Conservation (phyloP, 64 coral and sea anemone genomes). For the Catalaphyllia jardinei region DNA sequence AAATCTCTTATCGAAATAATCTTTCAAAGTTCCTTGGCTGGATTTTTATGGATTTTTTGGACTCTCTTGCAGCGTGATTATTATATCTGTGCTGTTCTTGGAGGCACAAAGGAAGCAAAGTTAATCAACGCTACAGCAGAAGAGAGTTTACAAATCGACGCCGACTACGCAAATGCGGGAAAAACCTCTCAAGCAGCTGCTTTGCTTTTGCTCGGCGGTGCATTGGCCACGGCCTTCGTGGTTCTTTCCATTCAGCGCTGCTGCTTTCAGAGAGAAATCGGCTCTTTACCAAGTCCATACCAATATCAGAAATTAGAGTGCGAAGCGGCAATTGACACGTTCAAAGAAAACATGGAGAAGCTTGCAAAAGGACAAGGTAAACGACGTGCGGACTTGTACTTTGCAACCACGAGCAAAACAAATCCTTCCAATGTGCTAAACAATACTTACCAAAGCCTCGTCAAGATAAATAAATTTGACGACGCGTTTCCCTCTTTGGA, state of each 20-base stretch:
- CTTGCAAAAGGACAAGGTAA: slow-evolving; percentile 83
- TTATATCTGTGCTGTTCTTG: slow-evolving; percentile 71
- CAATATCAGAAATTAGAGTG: slow-evolving; percentile 72
- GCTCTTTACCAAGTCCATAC: slow-evolving; percentile 75
- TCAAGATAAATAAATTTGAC: slow-evolving; percentile 68
- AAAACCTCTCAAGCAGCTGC: slow-evolving; percentile 67
- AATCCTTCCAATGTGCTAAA: slow-evolving; percentile 66
- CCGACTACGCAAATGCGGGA: slow-evolving; percentile 49
- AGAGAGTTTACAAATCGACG: slow-evolving; percentile 46
- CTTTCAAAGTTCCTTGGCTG: slow-evolving; percentile 56
- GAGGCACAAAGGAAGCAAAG: slow-evolving; percentile 57
- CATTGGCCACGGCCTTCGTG: slow-evolving; percentile 47
- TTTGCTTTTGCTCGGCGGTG: slow-evolving; percentile 43
- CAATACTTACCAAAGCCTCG: slow-evolving; percentile 65
- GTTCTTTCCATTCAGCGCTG: slow-evolving; percentile 54
- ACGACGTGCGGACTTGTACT: slow-evolving; percentile 77
- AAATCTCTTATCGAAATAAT: slow-evolving; percentile 59
- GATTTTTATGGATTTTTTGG: slow-evolving; percentile 81
- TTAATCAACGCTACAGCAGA: slow-evolving; percentile 31
- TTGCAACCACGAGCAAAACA: slow-evolving; percentile 40
- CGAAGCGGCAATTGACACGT: slow-evolving; percentile 64
- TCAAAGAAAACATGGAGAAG: slow-evolving; percentile 74
- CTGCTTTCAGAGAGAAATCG: slow-evolving; percentile 64
- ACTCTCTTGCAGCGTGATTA: slow-evolving; percentile 74
- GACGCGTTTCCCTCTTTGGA: slow-evolving; percentile 78